phyloP scores from a whole-genome alignment of 2,888 invertebrate genomes.

The Caenorhabditis japonica region DNA sequence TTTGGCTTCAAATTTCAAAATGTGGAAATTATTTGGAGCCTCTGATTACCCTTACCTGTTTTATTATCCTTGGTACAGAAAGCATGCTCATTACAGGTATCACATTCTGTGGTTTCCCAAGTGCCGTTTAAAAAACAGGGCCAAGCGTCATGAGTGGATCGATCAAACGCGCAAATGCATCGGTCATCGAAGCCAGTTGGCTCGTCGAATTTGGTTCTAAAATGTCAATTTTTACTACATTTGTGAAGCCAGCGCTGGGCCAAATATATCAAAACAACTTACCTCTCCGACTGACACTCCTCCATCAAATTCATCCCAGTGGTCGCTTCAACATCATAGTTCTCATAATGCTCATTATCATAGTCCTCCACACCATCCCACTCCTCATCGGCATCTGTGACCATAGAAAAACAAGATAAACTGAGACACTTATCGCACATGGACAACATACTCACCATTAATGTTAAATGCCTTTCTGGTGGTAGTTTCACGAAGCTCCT shows the following conservation, averaged over 20 bases:
- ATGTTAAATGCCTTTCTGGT: constrained; percentile 51
- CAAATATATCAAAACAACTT: background rate
- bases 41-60: constrained; percentile 56
- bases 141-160: constrained; percentile 65
- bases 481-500: constrained; percentile 33
- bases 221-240: background rate
- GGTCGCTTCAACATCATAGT: constrained; percentile 42
- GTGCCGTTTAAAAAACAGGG: constrained; percentile 58
- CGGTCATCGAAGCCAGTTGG: constrained; percentile 62
- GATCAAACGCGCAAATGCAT: constrained; percentile 73
- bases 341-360: constrained; percentile 47
- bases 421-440: background rate
- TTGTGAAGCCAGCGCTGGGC: no score
- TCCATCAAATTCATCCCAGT: constrained; percentile 50
- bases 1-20: constrained; percentile 42
- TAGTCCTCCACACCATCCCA: constrained; percentile 52
- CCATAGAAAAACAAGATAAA: background rate
- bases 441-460: constrained; percentile 40
- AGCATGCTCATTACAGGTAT: constrained; percentile 62
- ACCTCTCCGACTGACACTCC: constrained; percentile 51
- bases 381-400: constrained; percentile 46
- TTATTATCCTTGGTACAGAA: constrained; percentile 62
- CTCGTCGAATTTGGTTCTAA: constrained; percentile 64
- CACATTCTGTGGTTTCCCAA: constrained; percentile 60
- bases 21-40: no score